Evolutionary conservation across 2,888 invertebrate genomes (phyloP).

Genomic region (Diadegma fenestrale): DNA sequence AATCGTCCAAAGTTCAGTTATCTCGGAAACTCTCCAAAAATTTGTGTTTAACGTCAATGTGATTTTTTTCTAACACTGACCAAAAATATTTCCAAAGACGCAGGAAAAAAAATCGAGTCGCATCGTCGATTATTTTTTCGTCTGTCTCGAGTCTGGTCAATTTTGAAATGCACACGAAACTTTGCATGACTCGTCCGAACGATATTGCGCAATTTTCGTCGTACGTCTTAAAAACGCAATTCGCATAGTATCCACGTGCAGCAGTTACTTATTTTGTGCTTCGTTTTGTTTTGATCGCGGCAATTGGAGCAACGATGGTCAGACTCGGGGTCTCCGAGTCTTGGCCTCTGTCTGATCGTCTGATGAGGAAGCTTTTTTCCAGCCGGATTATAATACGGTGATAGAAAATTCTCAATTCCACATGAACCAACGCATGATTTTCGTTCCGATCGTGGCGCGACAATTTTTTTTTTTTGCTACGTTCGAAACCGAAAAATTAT

Average conservation of each 20-base stretch:
- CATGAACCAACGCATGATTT: no score
- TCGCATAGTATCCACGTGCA: background rate
- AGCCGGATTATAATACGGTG: background rate
- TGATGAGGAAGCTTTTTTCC: conserved; percentile 25
- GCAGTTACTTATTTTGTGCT: background rate
- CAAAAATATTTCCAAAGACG: background rate
- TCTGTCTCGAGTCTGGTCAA: conserved; percentile 30
- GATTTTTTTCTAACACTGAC: no score
- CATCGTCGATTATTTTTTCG: background rate
- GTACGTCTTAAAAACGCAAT: background rate
- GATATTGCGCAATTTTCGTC: conserved; percentile 18
- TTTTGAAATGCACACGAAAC: conserved; percentile 3
- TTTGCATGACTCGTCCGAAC: background rate
- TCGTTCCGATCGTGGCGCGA: no score
- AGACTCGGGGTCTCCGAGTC: conserved; percentile 28
- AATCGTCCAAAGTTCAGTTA: no score
- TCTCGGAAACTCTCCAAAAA: no score
- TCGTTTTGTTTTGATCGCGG: conserved; percentile 23
- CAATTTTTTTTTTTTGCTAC: no score
- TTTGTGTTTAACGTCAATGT: no score
- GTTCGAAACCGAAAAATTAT: no score
- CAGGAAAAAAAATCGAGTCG: background rate
- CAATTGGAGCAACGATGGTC: conserved; percentile 7
- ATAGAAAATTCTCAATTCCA: background rate
- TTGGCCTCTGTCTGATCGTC: conserved; percentile 45